A percentile compares a stretch with the other conserved stretches of the same genome.
phyloP scores from a whole-genome alignment of 2,888 invertebrate genomes.

The Dilophus febrilis region DNA sequence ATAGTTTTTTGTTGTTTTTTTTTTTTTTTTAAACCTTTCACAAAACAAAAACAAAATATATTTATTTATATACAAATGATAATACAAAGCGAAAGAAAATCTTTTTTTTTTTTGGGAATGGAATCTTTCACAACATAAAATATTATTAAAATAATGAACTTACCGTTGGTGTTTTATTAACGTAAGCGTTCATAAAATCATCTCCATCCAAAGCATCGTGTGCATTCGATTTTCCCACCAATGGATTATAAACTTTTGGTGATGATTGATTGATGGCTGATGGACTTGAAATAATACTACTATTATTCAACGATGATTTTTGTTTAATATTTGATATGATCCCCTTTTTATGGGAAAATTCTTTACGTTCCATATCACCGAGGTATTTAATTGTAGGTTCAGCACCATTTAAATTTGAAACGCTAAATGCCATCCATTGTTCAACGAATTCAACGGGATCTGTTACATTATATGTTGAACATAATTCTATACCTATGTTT shows the following conservation, averaged over 20 bases:
- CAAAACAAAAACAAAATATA: too few relatives aligned
- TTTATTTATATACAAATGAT: too few relatives aligned
- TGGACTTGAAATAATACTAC: too few relatives aligned
- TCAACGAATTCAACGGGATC: slow-evolving; percentile 54
- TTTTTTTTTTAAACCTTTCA: too few relatives aligned
- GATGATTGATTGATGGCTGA: slow-evolving; percentile 21
- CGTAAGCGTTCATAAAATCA: slow-evolving; percentile 17
- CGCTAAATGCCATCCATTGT: slow-evolving; percentile 62
- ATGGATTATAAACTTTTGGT: slow-evolving; percentile 14
- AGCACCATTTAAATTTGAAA: slow-evolving; percentile 43
- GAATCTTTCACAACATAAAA: too few relatives aligned
- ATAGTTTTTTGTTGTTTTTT: too few relatives aligned
- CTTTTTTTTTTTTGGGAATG: too few relatives aligned
- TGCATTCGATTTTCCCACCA: slow-evolving; percentile 14
- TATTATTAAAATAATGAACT: slow-evolving; percentile 11
- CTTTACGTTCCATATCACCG: slow-evolving; percentile 44
- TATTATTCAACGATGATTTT: too few relatives aligned
- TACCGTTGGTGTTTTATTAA: slow-evolving; percentile 22
- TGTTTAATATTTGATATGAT: slow-evolving; percentile 11
- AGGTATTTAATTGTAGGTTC: slow-evolving; percentile 42
- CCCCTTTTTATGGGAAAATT: slow-evolving; percentile 35
- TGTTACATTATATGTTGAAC: slow-evolving; percentile 41
- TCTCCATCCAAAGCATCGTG: slow-evolving; percentile 12
- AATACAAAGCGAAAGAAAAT: too few relatives aligned
- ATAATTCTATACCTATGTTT: slow-evolving; percentile 40